Base-by-base conservation (phyloP, 2,888 invertebrate species). In the Tineola bisselliella region DNA sequence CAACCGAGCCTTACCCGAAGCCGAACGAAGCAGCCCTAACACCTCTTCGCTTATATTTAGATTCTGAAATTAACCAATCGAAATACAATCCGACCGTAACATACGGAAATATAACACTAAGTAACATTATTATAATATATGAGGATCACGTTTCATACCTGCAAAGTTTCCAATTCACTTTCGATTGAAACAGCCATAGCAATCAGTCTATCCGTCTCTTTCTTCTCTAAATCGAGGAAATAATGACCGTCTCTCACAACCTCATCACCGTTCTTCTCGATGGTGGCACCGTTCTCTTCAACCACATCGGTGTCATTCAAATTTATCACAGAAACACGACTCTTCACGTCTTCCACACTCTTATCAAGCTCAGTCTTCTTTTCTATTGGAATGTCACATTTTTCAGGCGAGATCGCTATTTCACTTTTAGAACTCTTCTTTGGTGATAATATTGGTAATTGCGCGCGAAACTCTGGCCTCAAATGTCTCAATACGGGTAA, bases 1-100 rank as follows among this genome's bases (percentile, higher is more conserved):
- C 31, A 98, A 88, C 65, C 94, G 91, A 8, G 97, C 97, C 81
- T 98, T 97, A 15, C 98, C 98, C 6, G 96, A 90, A 0, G 97
- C 95, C 0, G 97, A 92, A 62, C 97, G 89, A 43, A 98, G 84
- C 69, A 93, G 90, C 0, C 98, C 98, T 62, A 93, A 88, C 0
- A 93, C 90, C 75, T 96, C 96, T 71, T 96, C 96, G 4, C 90
- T 88, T 60, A 93, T 78, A 63, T 88, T 84, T n/a, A 81, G 78
- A n/a, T 38, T n/a, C 38, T 38, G 38, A n/a, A 38, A 38, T 2
- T 4, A 25, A 63, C 77, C 2, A 25, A 2, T 4, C 25, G 25
- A 2, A 25, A 25, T 4, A 25, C 25, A 25, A 6, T 25, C 75
- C 63, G 6, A 25, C 4, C 25, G n/a, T n/a, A n/a, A n/a, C n/a